Evolutionary conservation across 1,140 invertebrate species (phyloP), one percentile per base, ranked within the genome.

Genomic region (Bombus confusus): DNA sequence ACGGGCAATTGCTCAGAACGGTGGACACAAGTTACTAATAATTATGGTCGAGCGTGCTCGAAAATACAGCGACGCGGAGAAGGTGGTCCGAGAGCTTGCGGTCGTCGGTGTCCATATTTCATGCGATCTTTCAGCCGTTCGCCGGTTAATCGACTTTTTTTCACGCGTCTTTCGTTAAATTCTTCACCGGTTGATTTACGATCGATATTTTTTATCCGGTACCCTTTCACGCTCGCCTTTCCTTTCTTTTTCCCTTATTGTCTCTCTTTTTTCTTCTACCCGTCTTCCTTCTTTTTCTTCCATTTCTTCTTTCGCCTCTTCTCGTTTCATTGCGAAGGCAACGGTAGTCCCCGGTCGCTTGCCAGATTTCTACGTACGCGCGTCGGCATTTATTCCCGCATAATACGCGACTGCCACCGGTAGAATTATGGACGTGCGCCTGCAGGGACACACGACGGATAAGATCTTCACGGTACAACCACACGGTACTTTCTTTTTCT

Each of bases 301-400:
- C 13, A 1, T 41, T 8, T 57, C 15, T 6, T 69, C 31, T 13
- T 10, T 22, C 9, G 10, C 59, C 25, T 18, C 64, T 39, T 80
- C 37, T 22, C 37, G 31, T 66, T 28, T 68, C 18, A 5, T 80
- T 28, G 25, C 43, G 8, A 22, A 43, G 47, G 39, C 39, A 78
- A 84, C 82, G 69, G 74, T 75, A 80, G 83, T 72, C 76, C 3
- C 37, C 18, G 28, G 22, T 9, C 34, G 15, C 31, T 77, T 79
- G 83, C 76, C 76, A 62, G 76, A 80, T 80, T 85, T 85, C 76
- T 64, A 79, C 64, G n/a, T 59, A 64, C 71, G 57, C 73, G 25
- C 59, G 59, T n/a, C 72, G 34, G 73, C 80, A 89, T 89, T 89
- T 86, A 88, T 89, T 80, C 75, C 62, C 37, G 62, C 78, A 69